These are phyloP conservation scores for Pygoscelis antarcticus DNA, from an alignment of 2,113 vertebrate species.

Conservation along the genomic window DNA sequence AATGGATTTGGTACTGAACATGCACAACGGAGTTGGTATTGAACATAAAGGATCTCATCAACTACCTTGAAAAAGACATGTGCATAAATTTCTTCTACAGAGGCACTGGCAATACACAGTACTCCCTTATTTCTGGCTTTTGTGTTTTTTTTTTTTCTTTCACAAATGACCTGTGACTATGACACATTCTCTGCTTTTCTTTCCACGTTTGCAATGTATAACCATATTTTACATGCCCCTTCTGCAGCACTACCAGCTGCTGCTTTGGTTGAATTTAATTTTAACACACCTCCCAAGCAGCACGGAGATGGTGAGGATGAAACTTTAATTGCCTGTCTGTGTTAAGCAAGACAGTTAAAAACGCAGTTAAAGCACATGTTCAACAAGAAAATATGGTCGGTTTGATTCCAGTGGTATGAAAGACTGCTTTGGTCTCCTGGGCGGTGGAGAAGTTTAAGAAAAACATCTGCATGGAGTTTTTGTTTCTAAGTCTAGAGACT, in stretches of 20 bases:
- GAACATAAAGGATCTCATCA: neutral
- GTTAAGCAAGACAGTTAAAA: neutral
- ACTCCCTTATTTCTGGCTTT: neutral
- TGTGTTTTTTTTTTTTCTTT: neutral
- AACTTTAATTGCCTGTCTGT: neutral
- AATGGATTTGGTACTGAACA: neutral
- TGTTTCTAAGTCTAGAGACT: conserved; percentile 4
- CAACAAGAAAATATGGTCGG: neutral
- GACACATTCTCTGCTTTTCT: neutral
- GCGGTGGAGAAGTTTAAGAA: neutral
- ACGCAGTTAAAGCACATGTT: neutral
- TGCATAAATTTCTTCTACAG: neutral
- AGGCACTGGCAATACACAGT: neutral
- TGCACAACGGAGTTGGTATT: neutral
- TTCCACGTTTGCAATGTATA: neutral
- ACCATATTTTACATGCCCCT: neutral
- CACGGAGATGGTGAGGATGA: neutral
- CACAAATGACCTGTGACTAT: neutral
- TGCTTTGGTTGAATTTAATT: neutral
- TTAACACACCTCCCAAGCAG: neutral
- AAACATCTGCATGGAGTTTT: neutral
- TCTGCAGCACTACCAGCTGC: neutral
- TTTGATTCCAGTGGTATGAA: neutral
- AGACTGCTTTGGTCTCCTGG: neutral
- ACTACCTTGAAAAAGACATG: neutral